phyloP scores from a whole-genome alignment of 1,140 invertebrate species.

The Triops longicaudatus region DNA sequence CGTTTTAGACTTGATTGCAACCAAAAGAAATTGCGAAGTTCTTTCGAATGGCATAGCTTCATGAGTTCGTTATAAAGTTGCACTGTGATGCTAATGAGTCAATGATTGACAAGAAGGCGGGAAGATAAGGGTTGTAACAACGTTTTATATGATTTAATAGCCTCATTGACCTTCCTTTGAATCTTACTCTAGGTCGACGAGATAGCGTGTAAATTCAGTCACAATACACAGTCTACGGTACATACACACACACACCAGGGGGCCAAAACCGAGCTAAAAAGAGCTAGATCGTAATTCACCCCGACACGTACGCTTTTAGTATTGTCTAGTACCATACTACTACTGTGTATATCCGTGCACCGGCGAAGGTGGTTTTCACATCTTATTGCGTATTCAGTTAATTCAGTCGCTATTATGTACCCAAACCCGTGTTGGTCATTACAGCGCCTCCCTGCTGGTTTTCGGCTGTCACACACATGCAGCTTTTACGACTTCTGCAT shows the following conservation, averaged over 20 bases:
- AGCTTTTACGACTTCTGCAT: neutral
- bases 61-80: too few species aligned
- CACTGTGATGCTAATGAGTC: too few species aligned
- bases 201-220: neutral
- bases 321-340: too few species aligned
- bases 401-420: neutral
- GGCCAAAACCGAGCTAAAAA: too few species aligned
- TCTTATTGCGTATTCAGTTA: neutral
- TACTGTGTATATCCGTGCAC: neutral
- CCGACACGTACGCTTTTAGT: too few species aligned
- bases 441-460: neutral
- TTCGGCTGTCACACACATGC: neutral
- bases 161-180: neutral
- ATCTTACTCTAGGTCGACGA: neutral
- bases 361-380: neutral
- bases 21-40: too few species aligned
- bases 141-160: neutral
- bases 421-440: neutral
- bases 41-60: too few species aligned
- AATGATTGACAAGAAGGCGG: too few species aligned
- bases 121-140: too few species aligned
- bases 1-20: too few species aligned
- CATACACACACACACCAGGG: neutral
- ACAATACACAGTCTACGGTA: neutral
- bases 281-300: neutral